Percentiles rank a stretch among this genome's conserved stretches.
These are phyloP conservation scores for Macrotus californicus DNA, from an alignment of 2,113 vertebrate species.

Conservation along the genomic window DNA sequence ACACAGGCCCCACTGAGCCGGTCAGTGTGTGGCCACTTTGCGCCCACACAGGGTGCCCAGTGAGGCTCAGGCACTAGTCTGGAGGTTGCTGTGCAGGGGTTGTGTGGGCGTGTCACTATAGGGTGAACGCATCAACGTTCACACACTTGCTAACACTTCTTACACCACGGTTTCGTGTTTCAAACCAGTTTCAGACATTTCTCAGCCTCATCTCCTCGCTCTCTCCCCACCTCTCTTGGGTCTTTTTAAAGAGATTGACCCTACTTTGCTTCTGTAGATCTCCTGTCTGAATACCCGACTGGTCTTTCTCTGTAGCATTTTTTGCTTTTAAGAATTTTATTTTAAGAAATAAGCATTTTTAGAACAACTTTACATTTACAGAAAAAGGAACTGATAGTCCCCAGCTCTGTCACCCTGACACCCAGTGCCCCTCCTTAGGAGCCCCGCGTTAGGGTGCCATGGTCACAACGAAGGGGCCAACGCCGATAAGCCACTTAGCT, in stretches of 20 bases:
- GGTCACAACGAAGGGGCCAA: no score
- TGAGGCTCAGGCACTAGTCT: accelerated
- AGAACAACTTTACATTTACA: neutral
- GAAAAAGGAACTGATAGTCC: no score
- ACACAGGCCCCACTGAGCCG: no score
- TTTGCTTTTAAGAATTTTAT: neutral
- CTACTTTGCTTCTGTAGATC: neutral
- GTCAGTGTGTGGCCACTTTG: no score
- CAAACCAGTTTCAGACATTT: neutral
- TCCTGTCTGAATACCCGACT: neutral
- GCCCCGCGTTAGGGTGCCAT: no score
- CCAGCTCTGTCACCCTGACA: neutral
- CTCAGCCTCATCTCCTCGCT: neutral
- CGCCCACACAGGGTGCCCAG: no score
- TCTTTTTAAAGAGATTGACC: neutral
- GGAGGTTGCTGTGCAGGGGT: no score
- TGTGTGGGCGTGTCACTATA: no score
- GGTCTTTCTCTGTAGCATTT: neutral
- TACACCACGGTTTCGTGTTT: neutral
- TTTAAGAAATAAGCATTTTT: neutral
- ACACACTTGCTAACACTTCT: accelerated
- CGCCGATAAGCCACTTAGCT: no score
- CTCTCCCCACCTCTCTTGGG: neutral
- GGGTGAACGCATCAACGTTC: neutral
- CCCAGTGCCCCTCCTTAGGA: no score